Base-by-base conservation (phyloP, 2,888 invertebrate genomes). In the Andrena bicolor region DNA sequence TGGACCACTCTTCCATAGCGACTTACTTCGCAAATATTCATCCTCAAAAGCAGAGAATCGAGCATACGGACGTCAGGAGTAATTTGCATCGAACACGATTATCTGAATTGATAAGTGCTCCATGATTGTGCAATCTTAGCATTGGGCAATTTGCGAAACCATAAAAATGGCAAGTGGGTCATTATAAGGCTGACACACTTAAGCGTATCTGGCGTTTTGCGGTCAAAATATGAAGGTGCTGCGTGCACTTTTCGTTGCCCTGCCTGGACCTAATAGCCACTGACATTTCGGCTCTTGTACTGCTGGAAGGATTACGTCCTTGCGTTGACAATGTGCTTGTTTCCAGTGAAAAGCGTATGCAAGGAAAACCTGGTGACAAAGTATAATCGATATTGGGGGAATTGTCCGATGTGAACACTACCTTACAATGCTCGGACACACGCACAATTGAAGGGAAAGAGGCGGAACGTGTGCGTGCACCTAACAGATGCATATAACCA, bases 351-450 rank as follows among this genome's bases (percentile, higher is more conserved):
- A 64, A 3, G 41, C 26, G 13, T 41, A 2, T n/a, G 26, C 32
- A 30, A 28, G 16, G 8, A 35, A 6, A 26, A 53, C 51, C 53
- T 41, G 72, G 66, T 20, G 49, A 28, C 26, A 58, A 64, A 53
- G 26, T 35, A 58, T 49, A 49, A 70, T 73, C 51, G 48, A 26
- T 32, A 10, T 48, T 35, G 73, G 30, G 16, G 23, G 32, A 66
- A 64, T 23, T 23, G 30, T n/a, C 30, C 66, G 70, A 63, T 87
- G 76, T 78, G 76, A 80, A 77, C 49, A 68, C 32, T 64, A 80
- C 60, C 64, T 87, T 84, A 84, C 65, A n/a, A n/a, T 53, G 23
- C 69, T 73, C 53, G 35, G 71, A 66, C 41, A 66, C 56, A 68
- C 64, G 41, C 20, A 7, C 26, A 30, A 35, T 16, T 28, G 35